Conservation (phyloP, 2,113 vertebrate genomes). For the Prunella fulvescens region DNA sequence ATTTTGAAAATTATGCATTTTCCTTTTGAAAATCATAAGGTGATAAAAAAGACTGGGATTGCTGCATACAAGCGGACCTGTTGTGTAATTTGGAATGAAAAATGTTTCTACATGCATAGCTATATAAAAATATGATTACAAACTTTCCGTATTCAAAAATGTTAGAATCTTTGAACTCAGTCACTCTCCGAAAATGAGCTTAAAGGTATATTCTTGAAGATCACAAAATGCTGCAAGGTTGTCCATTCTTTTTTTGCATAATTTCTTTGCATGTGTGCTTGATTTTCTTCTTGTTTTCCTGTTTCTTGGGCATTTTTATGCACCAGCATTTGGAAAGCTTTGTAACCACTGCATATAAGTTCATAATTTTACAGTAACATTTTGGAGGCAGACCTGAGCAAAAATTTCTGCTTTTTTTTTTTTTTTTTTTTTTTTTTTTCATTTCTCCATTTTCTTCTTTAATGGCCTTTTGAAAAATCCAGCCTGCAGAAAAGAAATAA, state of each 20-base stretch:
- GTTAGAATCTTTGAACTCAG: background rate
- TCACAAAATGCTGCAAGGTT: constrained; percentile 13
- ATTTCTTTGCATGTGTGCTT: background rate
- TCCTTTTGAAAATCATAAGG: background rate
- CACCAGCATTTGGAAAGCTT: constrained; percentile 12
- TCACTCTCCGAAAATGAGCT: constrained; percentile 55
- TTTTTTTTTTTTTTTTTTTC: constrained; percentile 1
- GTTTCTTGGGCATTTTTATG: background rate
- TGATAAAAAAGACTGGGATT: background rate
- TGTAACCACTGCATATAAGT: constrained; percentile 5
- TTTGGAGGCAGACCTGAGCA: constrained; percentile 75
- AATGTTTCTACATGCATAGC: background rate
- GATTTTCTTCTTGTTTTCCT: background rate
- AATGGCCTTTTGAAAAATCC: constrained; percentile 83
- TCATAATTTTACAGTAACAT: constrained; percentile 66
- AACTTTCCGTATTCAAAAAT: background rate
- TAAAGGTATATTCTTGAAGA: constrained; percentile 10
- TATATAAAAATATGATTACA: background rate
- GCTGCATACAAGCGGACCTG: background rate
- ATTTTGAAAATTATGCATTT: background rate
- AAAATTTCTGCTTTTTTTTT: background rate
- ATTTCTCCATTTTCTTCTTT: constrained; percentile 83
- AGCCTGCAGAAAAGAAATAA: constrained; percentile 58
- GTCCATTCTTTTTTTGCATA: background rate
- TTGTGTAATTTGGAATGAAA: background rate